These are phyloP conservation scores for Neodon shergylaensis DNA, from an alignment of 2,113 vertebrate genomes.

Conservation along the genomic window DNA sequence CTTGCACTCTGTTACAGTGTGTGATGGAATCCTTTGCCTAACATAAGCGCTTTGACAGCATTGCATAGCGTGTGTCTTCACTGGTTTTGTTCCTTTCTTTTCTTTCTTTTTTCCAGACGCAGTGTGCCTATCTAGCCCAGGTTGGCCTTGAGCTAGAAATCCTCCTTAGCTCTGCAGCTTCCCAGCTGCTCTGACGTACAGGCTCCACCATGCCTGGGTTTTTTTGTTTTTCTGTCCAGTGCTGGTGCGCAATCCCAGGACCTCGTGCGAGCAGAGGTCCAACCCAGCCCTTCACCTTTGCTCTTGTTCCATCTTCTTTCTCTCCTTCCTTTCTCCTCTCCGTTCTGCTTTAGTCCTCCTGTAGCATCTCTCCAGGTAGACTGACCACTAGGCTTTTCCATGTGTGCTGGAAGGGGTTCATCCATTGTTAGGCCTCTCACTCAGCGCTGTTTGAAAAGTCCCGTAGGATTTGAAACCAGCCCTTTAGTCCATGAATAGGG, in stretches of 20 bases:
- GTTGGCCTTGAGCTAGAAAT: background rate
- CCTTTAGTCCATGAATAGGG: background rate
- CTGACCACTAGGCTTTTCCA: background rate
- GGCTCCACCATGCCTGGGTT: background rate
- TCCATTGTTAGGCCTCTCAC: background rate
- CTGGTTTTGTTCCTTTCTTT: background rate
- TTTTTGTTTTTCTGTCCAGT: background rate
- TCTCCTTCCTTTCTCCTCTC: background rate
- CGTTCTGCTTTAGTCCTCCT: background rate
- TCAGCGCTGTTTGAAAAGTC: background rate
- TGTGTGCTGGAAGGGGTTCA: too few relatives aligned
- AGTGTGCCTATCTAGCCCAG: background rate
- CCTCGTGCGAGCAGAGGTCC: background rate
- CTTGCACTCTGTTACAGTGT: background rate
- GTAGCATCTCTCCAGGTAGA: background rate
- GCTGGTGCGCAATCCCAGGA: too few relatives aligned
- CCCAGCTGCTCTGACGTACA: background rate
- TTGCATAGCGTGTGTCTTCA: background rate
- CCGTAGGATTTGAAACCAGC: background rate
- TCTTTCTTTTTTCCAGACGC: background rate
- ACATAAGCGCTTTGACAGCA: background rate
- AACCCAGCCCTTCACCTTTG: background rate
- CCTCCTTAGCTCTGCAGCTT: background rate
- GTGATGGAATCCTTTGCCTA: background rate
- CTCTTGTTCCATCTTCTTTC: background rate